Conservation (phyloP, 2,113 vertebrate genomes). For the Rhinichthys klamathensis region DNA sequence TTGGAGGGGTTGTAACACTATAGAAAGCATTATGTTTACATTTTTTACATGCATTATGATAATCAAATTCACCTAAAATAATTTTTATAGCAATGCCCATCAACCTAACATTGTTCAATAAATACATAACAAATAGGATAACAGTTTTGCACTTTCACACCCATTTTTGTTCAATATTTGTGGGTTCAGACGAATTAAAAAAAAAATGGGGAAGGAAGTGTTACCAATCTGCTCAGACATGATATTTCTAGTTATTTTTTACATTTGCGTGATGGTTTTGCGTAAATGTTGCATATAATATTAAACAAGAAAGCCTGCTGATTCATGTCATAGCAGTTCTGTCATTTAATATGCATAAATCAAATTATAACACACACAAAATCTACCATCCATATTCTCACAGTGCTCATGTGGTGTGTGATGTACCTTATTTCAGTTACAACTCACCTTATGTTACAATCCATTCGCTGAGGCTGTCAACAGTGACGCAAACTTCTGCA, state of each 20-base stretch:
- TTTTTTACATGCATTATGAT: too few species aligned
- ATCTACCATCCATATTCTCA: neutral
- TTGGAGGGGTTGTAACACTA: too few species aligned
- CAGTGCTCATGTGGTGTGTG: neutral
- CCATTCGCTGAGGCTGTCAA: neutral
- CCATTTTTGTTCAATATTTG: too few species aligned
- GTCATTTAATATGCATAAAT: too few species aligned
- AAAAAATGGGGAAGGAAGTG: too few species aligned
- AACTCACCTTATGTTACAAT: neutral
- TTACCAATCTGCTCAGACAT: neutral
- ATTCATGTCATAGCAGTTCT: neutral
- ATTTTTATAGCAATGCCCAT: too few species aligned
- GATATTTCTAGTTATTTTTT: neutral
- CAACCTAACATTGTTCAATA: too few species aligned
- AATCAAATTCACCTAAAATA: too few species aligned
- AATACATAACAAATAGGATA: too few species aligned
- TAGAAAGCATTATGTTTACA: too few species aligned
- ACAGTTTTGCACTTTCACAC: too few species aligned
- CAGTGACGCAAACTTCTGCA: neutral
- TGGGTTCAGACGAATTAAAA: too few species aligned
- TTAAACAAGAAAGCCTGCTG: neutral
- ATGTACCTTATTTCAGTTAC: neutral
- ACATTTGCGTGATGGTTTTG: neutral
- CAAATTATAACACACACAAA: neutral
- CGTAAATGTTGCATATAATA: neutral